Conservation (phyloP, 2,888 invertebrate genomes). For the Apamea anceps region DNA sequence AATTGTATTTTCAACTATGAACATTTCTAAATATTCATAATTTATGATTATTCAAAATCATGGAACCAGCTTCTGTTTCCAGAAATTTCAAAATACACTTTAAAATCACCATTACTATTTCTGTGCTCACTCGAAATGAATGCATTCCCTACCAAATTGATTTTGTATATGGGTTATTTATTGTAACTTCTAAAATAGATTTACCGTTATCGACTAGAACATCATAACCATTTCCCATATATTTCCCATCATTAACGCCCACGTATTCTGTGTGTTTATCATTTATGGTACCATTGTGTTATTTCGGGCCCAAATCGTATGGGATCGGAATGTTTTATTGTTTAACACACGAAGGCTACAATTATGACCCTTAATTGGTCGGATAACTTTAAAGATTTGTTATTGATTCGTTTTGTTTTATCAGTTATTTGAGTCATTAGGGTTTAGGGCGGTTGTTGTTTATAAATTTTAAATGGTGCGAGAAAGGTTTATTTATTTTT, state of each 20-base stretch:
- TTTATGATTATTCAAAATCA: not conserved
- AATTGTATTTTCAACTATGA: not conserved
- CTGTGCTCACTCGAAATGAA: slow-evolving; percentile 7
- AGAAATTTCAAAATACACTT: not conserved
- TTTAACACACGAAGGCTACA: slow-evolving; percentile 66
- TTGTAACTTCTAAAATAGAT: slow-evolving; percentile 39
- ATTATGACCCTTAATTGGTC: slow-evolving; percentile 71
- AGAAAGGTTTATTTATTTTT: slow-evolving; percentile 4
- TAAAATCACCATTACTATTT: slow-evolving; percentile 4
- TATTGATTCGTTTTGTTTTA: slow-evolving; percentile 56
- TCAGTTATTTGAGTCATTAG: slow-evolving; percentile 41
- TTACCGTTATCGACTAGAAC: slow-evolving; percentile 42
- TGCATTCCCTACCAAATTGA: slow-evolving; percentile 17
- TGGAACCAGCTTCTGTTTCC: not conserved
- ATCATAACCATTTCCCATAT: slow-evolving; percentile 55
- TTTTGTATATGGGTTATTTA: slow-evolving; percentile 43
- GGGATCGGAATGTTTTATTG: slow-evolving; percentile 71
- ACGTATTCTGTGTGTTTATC: slow-evolving; percentile 67
- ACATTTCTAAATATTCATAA: not conserved
- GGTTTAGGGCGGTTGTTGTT: slow-evolving; percentile 17
- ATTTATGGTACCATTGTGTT: slow-evolving; percentile 70
- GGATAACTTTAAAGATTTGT: slow-evolving; percentile 61
- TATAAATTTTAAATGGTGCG: slow-evolving; percentile 14
- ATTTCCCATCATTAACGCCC: slow-evolving; percentile 66
- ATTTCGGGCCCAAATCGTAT: slow-evolving; percentile 53